Evolutionary conservation across 1,140 invertebrate genomes (phyloP), one percentile per base, ranked within the genome.

Genomic region (Temnothorax longispinosus): DNA sequence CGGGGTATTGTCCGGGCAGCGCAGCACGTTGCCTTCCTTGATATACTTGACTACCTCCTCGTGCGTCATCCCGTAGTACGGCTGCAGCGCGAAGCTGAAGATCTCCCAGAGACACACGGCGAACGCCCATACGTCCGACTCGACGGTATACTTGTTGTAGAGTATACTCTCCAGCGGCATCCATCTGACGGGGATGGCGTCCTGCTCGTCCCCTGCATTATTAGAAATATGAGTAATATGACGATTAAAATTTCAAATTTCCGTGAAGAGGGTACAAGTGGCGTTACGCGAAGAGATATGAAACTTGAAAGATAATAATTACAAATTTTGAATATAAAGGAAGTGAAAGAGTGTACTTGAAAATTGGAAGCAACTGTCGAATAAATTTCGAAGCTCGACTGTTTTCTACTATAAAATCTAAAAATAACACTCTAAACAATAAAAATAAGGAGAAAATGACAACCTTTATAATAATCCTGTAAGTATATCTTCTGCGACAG

Each of bases 91-190:
- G 95, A 98, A 99, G 18, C 98, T 98, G 95, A 99, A 99, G 92
- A 99, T 98, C 95, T 99, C 98, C 98, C 98, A 99, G 2, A 99
- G 95, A 92, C 98, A 98, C 3, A 99, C 98, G 18, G 98, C 98
- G 96, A 98, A 99, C 35, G 98, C 98, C 98, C 98, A 99, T 3
- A 99, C 98, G 95, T 99, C 98, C 21, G 98, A 98, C 93, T 99
- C 98, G 69, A 98, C 96, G 5, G 98, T 99, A 94, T 99, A 99
- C 93, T 98, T 98, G 94, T 99, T 99, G 93, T 98, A 99, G 4
- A 99, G 95, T 92, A 99, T 99, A 93, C 98, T 98, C 93, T 99
- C 98, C 47, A 99, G 95, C n/a, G 98, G 98, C 98, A 99, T 99
- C 98, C 98, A 99, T 94, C 98, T 96, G 11, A 99, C 98, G 47